Conservation (phyloP, 1,140 invertebrate species). For the Proctacanthus coquilletti region DNA sequence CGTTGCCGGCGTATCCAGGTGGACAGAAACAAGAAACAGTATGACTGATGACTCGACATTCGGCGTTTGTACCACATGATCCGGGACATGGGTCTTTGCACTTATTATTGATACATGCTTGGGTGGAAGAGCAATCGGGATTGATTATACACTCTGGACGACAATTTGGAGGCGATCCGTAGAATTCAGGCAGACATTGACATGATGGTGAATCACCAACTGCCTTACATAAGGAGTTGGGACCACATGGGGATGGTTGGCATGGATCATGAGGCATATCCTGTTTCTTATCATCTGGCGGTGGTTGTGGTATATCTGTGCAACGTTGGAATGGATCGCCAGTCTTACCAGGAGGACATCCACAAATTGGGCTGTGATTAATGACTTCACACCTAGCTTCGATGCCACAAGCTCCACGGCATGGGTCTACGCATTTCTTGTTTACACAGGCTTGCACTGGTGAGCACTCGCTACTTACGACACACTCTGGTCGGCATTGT, state of each 20-base stretch:
- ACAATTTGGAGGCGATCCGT: slow-evolving; percentile 58
- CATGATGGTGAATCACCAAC: slow-evolving; percentile 43
- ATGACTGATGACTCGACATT: slow-evolving; percentile 56
- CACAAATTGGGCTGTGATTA: slow-evolving; percentile 71
- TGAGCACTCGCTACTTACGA: slow-evolving; percentile 67
- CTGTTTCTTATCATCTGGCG: slow-evolving; percentile 15
- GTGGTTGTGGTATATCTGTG: slow-evolving; percentile 35
- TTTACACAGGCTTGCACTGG: slow-evolving; percentile 64
- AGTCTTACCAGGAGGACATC: slow-evolving; percentile 58
- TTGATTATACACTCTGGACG: slow-evolving; percentile 56
- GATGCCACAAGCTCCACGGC: slow-evolving; percentile 61
- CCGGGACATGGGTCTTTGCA: slow-evolving; percentile 55
- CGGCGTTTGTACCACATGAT: slow-evolving; percentile 53
- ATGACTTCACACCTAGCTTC: slow-evolving; percentile 72
- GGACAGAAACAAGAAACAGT: slow-evolving; percentile 56
- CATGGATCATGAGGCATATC: slow-evolving; percentile 37
- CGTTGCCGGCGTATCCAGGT: slow-evolving; percentile 52
- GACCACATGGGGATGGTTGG: slow-evolving; percentile 50
- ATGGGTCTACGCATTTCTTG: slow-evolving; percentile 74
- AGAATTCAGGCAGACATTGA: slow-evolving; percentile 48
- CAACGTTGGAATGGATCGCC: slow-evolving; percentile 74
- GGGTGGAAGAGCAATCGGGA: slow-evolving; percentile 49
- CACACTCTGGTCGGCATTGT: slow-evolving; percentile 64
- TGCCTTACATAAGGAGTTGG: slow-evolving; percentile 46
- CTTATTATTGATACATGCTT: slow-evolving; percentile 54